Base-by-base conservation (phyloP, 2,113 vertebrate genomes). In the Neodon shergylaensis region DNA sequence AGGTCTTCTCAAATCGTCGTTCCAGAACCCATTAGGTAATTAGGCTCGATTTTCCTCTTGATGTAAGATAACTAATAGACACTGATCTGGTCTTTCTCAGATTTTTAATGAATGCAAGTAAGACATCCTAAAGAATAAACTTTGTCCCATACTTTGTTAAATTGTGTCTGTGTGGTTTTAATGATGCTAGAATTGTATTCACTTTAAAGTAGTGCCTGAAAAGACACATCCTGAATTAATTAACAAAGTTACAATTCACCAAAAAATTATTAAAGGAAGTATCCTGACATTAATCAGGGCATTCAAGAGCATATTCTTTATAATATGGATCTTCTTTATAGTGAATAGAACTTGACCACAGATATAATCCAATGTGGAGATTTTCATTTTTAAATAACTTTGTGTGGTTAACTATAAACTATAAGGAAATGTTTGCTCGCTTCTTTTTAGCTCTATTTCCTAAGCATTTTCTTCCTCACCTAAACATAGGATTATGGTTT, bases 91-190 rank as follows among this genome's bases (percentile, higher is more conserved):
- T 94, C 82, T 95, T 95, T 87, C 91, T 92, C 94, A 94, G 88
- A 94, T 90, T 97, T 97, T 96, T 96, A 96, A 93, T 83, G 90
- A 96, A 86, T 88, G 52, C 65, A 96, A 96, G 92, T 91, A 74
- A 96, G 90, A 86, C 77, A 90, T 94, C 90, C 77, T 86, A 86
- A 88, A 39, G 88, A 86, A 78, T 88, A 77, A 72, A 96, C 61
- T 97, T 97, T 96, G 95, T 97, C 95, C 92, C 76, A 94, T 97
- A 78, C n/a, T 81, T 88, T 96, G 92, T 91, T 81, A 97, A 95
- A 86, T 83, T 95, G 94, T 83, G 14, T 90, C 52, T 93, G 92
- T 95, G 79, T 97, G 93, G 65, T 97, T 94, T 94, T 79, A 92
- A 70, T 94, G 72, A 95, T 95, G 73, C 81, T 93, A 84, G 76